Base-by-base conservation (phyloP, 2,888 invertebrate genomes). In the Sepiola atlantica region DNA sequence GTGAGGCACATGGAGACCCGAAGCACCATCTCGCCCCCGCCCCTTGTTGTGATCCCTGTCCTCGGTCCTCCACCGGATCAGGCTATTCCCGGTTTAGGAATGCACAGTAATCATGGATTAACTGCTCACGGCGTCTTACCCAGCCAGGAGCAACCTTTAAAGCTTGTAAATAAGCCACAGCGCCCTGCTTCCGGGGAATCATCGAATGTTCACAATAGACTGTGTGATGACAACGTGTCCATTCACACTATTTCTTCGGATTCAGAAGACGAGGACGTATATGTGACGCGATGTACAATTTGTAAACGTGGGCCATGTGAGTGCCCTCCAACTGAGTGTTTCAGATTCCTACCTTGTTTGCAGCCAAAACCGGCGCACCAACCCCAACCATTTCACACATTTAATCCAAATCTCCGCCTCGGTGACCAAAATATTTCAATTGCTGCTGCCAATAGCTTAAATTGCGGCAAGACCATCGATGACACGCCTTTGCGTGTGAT, bases 231-330 rank as follows among this genome's bases (percentile, higher is more conserved):
- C 61, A 61, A 93, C 24, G 61, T 93, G 35, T 93, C 93, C 28
- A 61, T 93, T 35, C 55, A 93, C 21, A 93, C 93, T 35, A 61
- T 93, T 35, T 93, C 93, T 93, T 93, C 93, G n/a, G 93, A 93
- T 93, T 55, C 55, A 35, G 93, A 93, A 61, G 93, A 93, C 24
- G 55, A 61, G 35, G 35, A 93, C 35, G 12, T 32, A 35, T 92
- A 55, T 45, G 35, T 93, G n/a, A 61, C 93, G 21, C 61, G 93
- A 28, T 93, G 93, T 24, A 93, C 57, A 8, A 61, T 55, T 32
- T 93, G 93, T n/a, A 93, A 57, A 57, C 35, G 61, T 93, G 57
- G 61, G n/a, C 55, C 55, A 32, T 92, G 92, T 45, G 54, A 92
- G 55, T 92, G 92, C 45, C 55, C 92, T n/a, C 92, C 92, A 55